Conservation (phyloP, 2,113 vertebrate genomes). For the Elaphurus davidianus region DNA sequence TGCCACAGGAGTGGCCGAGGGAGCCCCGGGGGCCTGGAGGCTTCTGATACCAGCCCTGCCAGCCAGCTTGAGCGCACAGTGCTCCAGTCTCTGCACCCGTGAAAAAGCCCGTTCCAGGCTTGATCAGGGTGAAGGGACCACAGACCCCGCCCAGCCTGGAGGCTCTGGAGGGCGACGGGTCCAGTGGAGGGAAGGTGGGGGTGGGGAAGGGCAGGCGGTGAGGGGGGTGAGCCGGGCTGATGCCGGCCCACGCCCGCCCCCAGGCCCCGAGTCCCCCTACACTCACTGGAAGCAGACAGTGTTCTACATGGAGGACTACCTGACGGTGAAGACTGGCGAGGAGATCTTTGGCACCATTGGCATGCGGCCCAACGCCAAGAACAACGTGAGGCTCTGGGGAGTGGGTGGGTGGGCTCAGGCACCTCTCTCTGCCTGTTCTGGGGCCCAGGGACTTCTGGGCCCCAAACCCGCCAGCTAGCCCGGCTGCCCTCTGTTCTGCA, state of each 20-base stretch:
- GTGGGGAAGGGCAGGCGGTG: fast-evolving
- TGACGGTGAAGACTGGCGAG: conserved; percentile 95
- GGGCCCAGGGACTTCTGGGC: no score
- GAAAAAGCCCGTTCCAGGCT: fast-evolving
- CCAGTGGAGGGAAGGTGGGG: neutral
- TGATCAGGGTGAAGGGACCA: neutral
- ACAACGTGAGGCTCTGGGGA: conserved; percentile 86
- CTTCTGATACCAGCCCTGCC: fast-evolving
- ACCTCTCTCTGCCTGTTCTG: neutral
- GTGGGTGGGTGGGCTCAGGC: fast-evolving
- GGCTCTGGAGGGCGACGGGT: neutral
- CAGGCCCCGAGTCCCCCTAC: conserved; percentile 94
- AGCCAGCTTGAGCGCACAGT: fast-evolving
- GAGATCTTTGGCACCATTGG: conserved; percentile 94
- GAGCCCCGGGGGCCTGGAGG: fast-evolving
- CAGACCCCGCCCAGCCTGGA: fast-evolving
- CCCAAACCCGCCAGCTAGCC: fast-evolving
- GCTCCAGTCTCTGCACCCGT: neutral
- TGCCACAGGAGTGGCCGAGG: neutral
- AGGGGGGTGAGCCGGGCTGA: neutral
- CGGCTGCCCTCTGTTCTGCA: neutral
- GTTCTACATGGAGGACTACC: conserved; percentile 95
- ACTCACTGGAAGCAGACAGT: conserved; percentile 98
- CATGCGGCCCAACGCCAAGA: conserved; percentile 96
- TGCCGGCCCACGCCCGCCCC: fast-evolving